Evolutionary conservation across 2,797 vertebrate species (phyloP).

Genomic region (Lepidocolaptes lacrymiger): DNA sequence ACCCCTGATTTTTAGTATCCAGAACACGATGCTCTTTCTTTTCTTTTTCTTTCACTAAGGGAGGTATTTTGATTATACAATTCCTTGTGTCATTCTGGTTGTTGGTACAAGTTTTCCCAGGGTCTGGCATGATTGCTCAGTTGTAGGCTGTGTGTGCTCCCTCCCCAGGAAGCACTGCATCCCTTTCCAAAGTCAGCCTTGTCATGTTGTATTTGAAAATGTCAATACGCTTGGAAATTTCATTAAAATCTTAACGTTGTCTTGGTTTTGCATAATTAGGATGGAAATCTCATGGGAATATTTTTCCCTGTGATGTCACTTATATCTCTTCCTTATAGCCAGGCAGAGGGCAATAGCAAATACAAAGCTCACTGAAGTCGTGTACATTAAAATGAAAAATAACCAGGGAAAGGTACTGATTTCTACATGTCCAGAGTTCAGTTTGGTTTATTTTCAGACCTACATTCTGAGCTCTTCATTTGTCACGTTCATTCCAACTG

Average conservation of each 20-base stretch:
- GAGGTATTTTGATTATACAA: not conserved
- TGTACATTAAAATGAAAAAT: not conserved
- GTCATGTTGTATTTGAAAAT: not conserved
- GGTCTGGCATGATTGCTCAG: not conserved
- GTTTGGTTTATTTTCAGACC: not conserved
- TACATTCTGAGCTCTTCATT: not conserved
- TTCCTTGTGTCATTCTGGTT: not conserved
- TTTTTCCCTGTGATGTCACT: not conserved
- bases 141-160: not conserved
- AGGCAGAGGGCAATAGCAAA: not conserved
- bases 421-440: not conserved
- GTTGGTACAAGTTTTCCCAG: not conserved
- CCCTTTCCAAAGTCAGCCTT: not conserved
- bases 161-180: not conserved
- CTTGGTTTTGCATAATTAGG: constrained; percentile 7
- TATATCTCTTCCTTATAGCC: not conserved
- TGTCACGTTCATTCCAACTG: not conserved
- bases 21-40: accelerated
- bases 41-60: not conserved
- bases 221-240: not conserved
- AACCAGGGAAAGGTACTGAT: not conserved
- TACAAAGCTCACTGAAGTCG: not conserved
- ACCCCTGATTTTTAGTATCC: not conserved
- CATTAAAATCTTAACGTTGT: not conserved
- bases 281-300: not conserved